Conservation (phyloP, 2,888 invertebrate genomes). For the Ectobius pallidus region DNA sequence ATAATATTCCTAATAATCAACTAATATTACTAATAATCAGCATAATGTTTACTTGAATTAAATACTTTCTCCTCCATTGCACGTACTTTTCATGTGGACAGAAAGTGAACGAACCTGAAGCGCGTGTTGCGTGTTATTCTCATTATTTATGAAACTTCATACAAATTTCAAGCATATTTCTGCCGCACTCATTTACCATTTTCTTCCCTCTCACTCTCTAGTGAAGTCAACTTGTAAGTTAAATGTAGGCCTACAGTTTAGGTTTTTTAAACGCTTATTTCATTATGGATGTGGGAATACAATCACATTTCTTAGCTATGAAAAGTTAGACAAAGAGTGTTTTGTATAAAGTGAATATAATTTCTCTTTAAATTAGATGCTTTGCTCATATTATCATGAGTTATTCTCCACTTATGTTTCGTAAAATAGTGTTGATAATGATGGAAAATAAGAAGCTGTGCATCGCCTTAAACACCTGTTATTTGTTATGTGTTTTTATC, state of each 20-base stretch:
- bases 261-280: background rate
- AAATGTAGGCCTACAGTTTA: background rate
- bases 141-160: constrained; percentile 13
- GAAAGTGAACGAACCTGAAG: too few relatives aligned
- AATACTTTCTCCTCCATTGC: too few relatives aligned
- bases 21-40: too few relatives aligned
- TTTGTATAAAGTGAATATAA: background rate
- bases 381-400: background rate
- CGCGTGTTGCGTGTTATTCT: too few relatives aligned
- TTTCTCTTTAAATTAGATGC: background rate
- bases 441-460: too few relatives aligned
- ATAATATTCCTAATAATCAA: too few relatives aligned
- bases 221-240: background rate
- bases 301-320: background rate
- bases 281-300: constrained; percentile 7
- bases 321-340: background rate
- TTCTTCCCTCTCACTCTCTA: background rate
- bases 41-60: too few relatives aligned
- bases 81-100: too few relatives aligned
- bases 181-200: background rate
- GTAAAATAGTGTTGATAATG: too few relatives aligned
- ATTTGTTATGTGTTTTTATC: too few relatives aligned
- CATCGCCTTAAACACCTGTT: too few relatives aligned
- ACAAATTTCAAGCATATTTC: background rate
- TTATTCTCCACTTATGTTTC: too few relatives aligned